Base-by-base conservation (phyloP, 2,888 invertebrate species). In the Halocaridina rubra region DNA sequence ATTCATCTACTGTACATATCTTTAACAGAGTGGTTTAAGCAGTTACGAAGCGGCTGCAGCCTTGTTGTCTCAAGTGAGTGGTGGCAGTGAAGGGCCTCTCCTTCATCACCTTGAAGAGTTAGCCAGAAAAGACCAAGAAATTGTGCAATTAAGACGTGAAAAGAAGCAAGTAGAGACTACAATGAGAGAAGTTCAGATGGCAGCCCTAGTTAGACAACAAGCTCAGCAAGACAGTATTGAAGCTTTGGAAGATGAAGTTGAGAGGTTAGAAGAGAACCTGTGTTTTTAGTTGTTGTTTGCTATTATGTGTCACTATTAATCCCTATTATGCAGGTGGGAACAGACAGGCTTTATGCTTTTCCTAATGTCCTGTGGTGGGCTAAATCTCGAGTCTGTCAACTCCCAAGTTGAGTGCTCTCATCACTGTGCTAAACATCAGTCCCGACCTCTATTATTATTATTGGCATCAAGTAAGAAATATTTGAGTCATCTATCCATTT, bases 131-230 rank as follows among this genome's bases (percentile, higher is more conserved):
- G 94, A 89, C 94, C 94, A 96, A 30, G 96, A 96, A 90, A 94
- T 96, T 59, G 92, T 94, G 0, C 92, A 93, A 80, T 92, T 96
- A 29, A 92, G 96, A 87, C 94, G 94, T 89, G 93, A 94, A 72
- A 95, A 96, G 89, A 93, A 94, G 90, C 91, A 91, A 72, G 88
- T 92, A 64, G 92, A 94, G 89, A 90, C 91, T 0, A 91, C 92
- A 0, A 89, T 93, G 82, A 90, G 93, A 7, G 93, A 94, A 88
- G 91, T 93, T 46, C 92, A 92, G 89, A 90, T 90, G 67, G 88
- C 90, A 1, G 88, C 89, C 8, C 88, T 90, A 5, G 89, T 90
- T 24, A 91, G 91, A 82, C 91, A 91, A 80, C 92, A 93, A 88
- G 91, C 91, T 86, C 88, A 91, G 90, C 91, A 76, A 92, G 92